phyloP scores from a whole-genome alignment of 2,888 invertebrate species.

The Cataglyphis albicans region DNA sequence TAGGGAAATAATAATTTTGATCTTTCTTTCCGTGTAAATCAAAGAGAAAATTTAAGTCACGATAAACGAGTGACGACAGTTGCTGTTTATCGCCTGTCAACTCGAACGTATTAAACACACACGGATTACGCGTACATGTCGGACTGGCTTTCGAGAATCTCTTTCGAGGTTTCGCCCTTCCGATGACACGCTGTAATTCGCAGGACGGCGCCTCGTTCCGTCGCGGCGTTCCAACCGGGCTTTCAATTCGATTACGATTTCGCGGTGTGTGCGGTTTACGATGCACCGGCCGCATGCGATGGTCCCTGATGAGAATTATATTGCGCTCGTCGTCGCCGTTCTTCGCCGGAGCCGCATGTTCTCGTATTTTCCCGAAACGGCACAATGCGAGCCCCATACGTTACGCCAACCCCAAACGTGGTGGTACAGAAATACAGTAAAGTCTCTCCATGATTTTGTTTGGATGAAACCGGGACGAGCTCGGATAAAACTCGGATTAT shows the following conservation, averaged over 20 bases:
- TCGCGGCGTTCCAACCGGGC: slow-evolving; percentile 48
- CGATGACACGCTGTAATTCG: slow-evolving; percentile 64
- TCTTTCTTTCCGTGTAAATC: not conserved
- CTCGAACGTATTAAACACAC: not conserved
- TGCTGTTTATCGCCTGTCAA: slow-evolving; percentile 4
- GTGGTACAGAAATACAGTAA: slow-evolving; percentile 33
- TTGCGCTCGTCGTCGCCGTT: slow-evolving; percentile 65
- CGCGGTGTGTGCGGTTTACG: slow-evolving; percentile 76
- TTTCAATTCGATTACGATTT: slow-evolving; percentile 78
- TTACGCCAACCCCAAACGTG: slow-evolving; percentile 26
- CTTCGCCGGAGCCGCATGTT: slow-evolving; percentile 30
- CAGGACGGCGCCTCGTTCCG: slow-evolving; percentile 49
- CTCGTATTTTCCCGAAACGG: slow-evolving; percentile 53
- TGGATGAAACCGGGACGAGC: slow-evolving; percentile 15
- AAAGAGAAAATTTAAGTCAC: not conserved
- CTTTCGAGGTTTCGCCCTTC: slow-evolving; percentile 43
- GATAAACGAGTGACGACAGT: not conserved
- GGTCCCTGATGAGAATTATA: slow-evolving; percentile 75
- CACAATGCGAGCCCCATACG: slow-evolving; percentile 35
- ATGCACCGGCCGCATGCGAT: slow-evolving; percentile 72
- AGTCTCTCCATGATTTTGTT: slow-evolving; percentile 21
- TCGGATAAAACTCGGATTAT: slow-evolving; percentile 24
- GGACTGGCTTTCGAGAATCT: not conserved
- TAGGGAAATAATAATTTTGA: not conserved
- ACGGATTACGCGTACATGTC: not conserved